Percentiles rank a stretch among this genome's conserved stretches.
Evolutionary conservation across 2,797 vertebrate genomes (phyloP).

Genomic region (Paramormyrops hopkinsi): DNA sequence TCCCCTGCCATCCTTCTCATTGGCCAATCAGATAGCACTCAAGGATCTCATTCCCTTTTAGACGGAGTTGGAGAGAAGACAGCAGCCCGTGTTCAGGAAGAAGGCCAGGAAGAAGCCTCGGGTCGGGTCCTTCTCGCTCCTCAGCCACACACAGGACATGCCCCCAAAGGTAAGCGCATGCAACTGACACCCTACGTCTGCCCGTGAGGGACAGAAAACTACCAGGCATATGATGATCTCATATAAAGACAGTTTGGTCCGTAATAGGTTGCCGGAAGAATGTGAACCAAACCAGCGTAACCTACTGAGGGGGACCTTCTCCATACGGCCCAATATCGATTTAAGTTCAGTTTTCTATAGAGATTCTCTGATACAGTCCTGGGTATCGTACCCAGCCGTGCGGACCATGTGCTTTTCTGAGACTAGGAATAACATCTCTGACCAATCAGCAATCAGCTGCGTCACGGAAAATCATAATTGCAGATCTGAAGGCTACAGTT

Average conservation of each 20-base stretch:
- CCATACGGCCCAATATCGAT: not conserved
- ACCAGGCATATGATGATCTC: not conserved
- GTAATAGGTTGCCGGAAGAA: not conserved
- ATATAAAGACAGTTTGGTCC: not conserved
- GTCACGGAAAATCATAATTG: not conserved
- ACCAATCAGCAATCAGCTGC: not conserved
- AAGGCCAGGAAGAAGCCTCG: conserved; percentile 30
- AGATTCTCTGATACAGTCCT: not conserved
- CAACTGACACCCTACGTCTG: not conserved
- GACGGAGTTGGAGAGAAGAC: conserved; percentile 32
- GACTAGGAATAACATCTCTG: not conserved
- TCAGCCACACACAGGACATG: conserved; percentile 23
- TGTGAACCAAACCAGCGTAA: not conserved
- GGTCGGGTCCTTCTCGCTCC: conserved; percentile 37
- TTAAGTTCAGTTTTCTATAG: not conserved
- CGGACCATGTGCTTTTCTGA: not conserved
- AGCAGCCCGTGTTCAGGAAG: conserved; percentile 30
- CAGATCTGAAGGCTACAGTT: not conserved
- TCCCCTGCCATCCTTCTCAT: not conserved
- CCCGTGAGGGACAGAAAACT: not conserved
- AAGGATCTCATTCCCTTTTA: not conserved
- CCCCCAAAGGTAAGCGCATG: conserved; percentile 27
- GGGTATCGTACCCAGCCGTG: not conserved
- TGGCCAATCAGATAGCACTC: not conserved
- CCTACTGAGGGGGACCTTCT: not conserved